Conservation (phyloP, 2,797 vertebrate genomes). For the Propithecus perrieri region DNA sequence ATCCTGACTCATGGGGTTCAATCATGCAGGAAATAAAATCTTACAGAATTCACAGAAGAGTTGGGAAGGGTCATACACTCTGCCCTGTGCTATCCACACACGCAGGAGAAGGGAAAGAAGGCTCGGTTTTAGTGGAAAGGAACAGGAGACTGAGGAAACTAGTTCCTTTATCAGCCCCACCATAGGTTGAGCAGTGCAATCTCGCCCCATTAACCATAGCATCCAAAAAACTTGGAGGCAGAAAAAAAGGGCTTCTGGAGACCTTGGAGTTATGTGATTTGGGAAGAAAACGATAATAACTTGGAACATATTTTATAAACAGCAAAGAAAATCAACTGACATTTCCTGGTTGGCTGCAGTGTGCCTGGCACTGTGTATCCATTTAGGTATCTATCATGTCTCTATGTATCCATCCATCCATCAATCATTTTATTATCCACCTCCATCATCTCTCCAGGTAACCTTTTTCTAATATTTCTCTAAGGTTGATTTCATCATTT, state of each 20-base stretch:
- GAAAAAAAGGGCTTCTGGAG: not conserved
- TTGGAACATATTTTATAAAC: not conserved
- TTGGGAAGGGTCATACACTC: not conserved
- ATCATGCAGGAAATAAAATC: not conserved
- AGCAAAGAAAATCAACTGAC: not conserved
- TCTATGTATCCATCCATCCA: not conserved
- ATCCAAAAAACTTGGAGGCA: not conserved
- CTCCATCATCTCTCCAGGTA: not conserved
- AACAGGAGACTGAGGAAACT: not conserved
- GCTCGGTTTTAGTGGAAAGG: not conserved
- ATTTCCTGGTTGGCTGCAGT: not conserved
- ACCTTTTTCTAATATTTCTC: not conserved
- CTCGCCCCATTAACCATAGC: not conserved
- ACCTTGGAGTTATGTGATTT: not conserved
- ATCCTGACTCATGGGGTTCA: not conserved
- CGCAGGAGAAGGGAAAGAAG: not conserved
- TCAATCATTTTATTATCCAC: not conserved
- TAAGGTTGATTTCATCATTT: not conserved
- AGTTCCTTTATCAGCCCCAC: not conserved
- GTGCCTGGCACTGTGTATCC: not conserved
- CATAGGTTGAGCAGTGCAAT: not conserved
- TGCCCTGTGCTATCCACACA: fast-evolving
- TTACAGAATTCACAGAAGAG: not conserved
- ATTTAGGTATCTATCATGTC: not conserved
- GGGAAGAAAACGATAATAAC: not conserved